Base-by-base conservation (phyloP, 2,888 invertebrate genomes). In the Liposcelis brunnea region DNA sequence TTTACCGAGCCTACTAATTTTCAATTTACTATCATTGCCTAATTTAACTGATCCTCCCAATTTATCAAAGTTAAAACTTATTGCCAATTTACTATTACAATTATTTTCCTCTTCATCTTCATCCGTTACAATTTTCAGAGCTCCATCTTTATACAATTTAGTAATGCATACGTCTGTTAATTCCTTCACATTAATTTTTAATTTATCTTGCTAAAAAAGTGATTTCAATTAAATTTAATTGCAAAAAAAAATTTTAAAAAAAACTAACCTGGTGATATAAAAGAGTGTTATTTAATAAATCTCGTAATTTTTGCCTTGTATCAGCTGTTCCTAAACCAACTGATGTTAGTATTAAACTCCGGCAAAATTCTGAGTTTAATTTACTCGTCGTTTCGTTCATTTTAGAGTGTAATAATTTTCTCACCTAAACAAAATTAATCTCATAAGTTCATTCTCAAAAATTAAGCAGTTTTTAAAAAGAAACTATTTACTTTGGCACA, bases 361-460 rank as follows among this genome's bases (percentile, higher is more conserved):
- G 62, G 47, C 68, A 64, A 42, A 65, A 66, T 31, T 66, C 64
- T 50, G 64, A 60, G 56, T 73, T 71, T 55, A 74, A 59, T 47
- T 68, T 71, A 56, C 75, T 78, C 8, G 71, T 55, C 19, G 72
- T 79, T 51, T 72, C 71, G 59, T 78, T 81, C 78, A 77, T 77
- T 40, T 72, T 75, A 12, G 75, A 73, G 52, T 63, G 69, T 44
- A 77, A 60, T 56, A 75, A 66, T 52, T 67, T 65, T 51, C 63
- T 69, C 4, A 75, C 73, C 63, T 61, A 59, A 43, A 32, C 56
- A 15, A 26, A 26, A 26, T 6, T 6, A 26, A 26, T 8, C 4
- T 26, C 26, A 26, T 26, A 4, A 26, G 26, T 6, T 6, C 4
- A 44, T 12, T 26, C 8, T 2, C 33, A 36, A 45, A 5, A 21